Percentiles rank a stretch among this genome's conserved stretches.
phyloP scores from a whole-genome alignment of 1,140 invertebrate species.

The Atta texana region DNA sequence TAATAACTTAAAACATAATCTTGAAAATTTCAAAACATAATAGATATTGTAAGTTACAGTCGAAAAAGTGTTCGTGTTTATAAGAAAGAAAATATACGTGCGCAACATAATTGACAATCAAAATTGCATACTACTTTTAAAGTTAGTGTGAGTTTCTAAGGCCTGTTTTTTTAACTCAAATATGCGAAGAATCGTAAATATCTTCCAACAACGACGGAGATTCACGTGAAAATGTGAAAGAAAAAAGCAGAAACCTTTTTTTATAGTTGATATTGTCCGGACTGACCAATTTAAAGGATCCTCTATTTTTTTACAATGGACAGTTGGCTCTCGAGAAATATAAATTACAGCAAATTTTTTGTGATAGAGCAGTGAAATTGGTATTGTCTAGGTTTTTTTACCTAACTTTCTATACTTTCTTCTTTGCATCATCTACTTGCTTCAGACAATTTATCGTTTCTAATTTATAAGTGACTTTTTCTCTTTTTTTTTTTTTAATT shows the following conservation, averaged over 20 bases:
- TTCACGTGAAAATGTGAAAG: slow-evolving; percentile 67
- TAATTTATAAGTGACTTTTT: slow-evolving; percentile 26
- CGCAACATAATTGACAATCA: not conserved
- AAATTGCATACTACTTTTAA: not conserved
- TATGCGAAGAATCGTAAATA: slow-evolving; percentile 62
- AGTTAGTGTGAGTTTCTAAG: not conserved
- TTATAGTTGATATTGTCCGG: slow-evolving; percentile 71
- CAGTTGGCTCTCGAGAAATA: slow-evolving; percentile 72
- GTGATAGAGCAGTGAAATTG: slow-evolving; percentile 62
- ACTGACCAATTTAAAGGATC: slow-evolving; percentile 63
- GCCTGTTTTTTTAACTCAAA: slow-evolving; percentile 30
- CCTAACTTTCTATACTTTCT: slow-evolving; percentile 81
- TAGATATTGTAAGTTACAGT: not conserved
- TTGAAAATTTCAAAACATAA: not conserved
- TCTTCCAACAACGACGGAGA: slow-evolving; percentile 37
- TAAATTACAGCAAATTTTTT: slow-evolving; percentile 72
- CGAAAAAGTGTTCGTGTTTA: not conserved
- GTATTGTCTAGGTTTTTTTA: slow-evolving; percentile 66
- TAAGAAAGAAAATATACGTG: not conserved
- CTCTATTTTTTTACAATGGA: slow-evolving; percentile 65
- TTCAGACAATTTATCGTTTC: not conserved
- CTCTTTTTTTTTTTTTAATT: not conserved
- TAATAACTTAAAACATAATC: not conserved
- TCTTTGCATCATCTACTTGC: not conserved
- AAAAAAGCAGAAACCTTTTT: slow-evolving; percentile 74